A percentile compares a stretch with the other conserved stretches of the same genome.
Conservation (phyloP, 2,797 vertebrate genomes). For the Xenopus petersii region DNA sequence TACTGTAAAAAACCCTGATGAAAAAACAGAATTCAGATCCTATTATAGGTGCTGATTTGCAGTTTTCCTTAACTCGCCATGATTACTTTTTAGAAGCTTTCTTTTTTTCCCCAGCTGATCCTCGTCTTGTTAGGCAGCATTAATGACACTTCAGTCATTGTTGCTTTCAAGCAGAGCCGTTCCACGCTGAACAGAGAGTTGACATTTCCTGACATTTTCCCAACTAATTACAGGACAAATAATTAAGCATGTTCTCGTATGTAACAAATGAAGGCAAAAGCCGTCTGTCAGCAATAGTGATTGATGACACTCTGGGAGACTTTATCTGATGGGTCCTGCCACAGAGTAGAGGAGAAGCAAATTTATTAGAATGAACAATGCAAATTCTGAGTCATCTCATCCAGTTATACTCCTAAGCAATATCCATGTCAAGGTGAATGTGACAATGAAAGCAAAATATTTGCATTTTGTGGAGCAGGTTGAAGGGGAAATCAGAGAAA, state of each 20-base stretch:
- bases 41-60: conserved; percentile 83
- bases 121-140: conserved; percentile 96
- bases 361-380: conserved; percentile 99
- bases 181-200: conserved; percentile 96
- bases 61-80: conserved; percentile 82
- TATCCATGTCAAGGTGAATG: conserved; percentile 99
- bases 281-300: conserved; percentile 96
- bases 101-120: conserved; percentile 84
- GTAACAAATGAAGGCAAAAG: conserved; percentile 99
- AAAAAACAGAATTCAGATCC: conserved; percentile 91
- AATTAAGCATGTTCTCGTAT: conserved; percentile 99
- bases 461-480: conserved; percentile 99
- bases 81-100: conserved; percentile 93
- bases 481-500: conserved; percentile 98
- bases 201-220: conserved; percentile 99
- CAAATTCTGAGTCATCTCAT: conserved; percentile 99
- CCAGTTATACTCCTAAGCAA: conserved; percentile 98
- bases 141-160: conserved; percentile 99
- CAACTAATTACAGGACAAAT: conserved; percentile 99
- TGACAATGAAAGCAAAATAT: conserved; percentile 99
- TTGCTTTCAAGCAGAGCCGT: conserved; percentile 95
- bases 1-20: conserved; percentile 61
- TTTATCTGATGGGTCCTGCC: conserved; percentile 99
- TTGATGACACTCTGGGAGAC: conserved; percentile 99
- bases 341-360: conserved; percentile 88